Evolutionary conservation across 2,888 invertebrate species (phyloP), one percentile per base, ranked within the genome.

Genomic region (Clusia tigrina): DNA sequence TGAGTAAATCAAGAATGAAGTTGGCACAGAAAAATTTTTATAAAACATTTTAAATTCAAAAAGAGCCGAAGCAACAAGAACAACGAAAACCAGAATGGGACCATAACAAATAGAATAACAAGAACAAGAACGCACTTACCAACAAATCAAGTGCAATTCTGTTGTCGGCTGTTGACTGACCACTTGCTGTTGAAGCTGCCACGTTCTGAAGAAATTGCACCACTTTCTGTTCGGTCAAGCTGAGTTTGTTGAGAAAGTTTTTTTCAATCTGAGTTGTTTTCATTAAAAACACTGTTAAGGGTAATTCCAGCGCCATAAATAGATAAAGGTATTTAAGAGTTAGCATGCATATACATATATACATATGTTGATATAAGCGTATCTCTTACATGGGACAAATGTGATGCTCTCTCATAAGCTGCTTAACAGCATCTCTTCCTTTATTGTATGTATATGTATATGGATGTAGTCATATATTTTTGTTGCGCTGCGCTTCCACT

Each of bases 61-160:
- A 9, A 12, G 32, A 32, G 32, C 6, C 6, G 12, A 6, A 48
- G 22, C 22, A 18, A 48, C 48, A 48, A 9, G 20, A 48, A 48
- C 48, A 48, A 48, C 20, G 2, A 48, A 18, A 20, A 48, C 48
- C 18, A 32, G 32, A 32, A 12, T 12, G n/a, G 32, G 32, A 48
- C 20, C 3, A 20, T 5, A 48, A 48, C 2, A 48, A 48, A 48
- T 22, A 15, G 20, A 48, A 18, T 48, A 22, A 2, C 5, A 48
- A 48, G 5, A 15, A 46, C 18, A 48, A 57, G 57, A 57, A 57
- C 57, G 54, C 54, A 48, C 48, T 72, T 78, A 74, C 78, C 78
- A n/a, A n/a, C n/a, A 74, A 76, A 78, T 72, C 72, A 76, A 76
- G 75, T 77, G 76, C 76, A 78, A 56, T 71, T n/a, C n/a, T n/a